A percentile compares a stretch with the other conserved stretches of the same genome.
phyloP scores from a whole-genome alignment of 2,888 invertebrate genomes.

The Euspilapteryx auroguttella region DNA sequence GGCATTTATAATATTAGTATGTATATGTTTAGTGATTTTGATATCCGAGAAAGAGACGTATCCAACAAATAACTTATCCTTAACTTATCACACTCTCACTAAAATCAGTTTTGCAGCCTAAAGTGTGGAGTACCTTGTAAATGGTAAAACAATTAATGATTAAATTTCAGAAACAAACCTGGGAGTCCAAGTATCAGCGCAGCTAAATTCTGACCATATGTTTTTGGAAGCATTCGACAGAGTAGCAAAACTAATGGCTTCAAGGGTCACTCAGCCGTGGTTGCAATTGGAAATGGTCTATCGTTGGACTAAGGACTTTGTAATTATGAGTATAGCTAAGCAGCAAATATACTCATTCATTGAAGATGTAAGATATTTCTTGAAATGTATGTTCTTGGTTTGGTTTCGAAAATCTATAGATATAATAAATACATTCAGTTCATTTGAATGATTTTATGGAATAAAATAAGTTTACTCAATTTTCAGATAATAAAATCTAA shows the following conservation, averaged over 20 bases:
- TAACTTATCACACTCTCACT: too few relatives aligned
- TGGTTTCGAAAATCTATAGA: too few relatives aligned
- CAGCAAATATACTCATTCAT: background rate
- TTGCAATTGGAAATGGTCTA: constrained; percentile 6
- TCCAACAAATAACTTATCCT: too few relatives aligned
- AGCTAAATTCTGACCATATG: constrained; percentile 9
- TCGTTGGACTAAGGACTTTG: background rate
- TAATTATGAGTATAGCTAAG: background rate
- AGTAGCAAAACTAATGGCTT: constrained; percentile 9
- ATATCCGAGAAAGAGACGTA: too few relatives aligned
- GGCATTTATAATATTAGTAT: too few relatives aligned
- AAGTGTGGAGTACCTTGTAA: too few relatives aligned
- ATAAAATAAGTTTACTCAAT: constrained; percentile 4
- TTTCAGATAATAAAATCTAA: constrained; percentile 13
- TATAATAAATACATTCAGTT: too few relatives aligned
- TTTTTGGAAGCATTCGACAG: constrained; percentile 16
- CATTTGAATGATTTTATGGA: too few relatives aligned
- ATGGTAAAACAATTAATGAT: too few relatives aligned
- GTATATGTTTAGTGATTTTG: too few relatives aligned
- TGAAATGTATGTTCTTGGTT: background rate
- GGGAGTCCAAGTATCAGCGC: constrained; percentile 15
- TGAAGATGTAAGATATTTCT: background rate
- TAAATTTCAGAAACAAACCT: constrained; percentile 17
- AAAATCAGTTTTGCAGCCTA: too few relatives aligned
- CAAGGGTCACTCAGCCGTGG: constrained; percentile 17